These are phyloP conservation scores for Nymphicus hollandicus DNA, from an alignment of 2,113 vertebrate genomes.

Conservation along the genomic window DNA sequence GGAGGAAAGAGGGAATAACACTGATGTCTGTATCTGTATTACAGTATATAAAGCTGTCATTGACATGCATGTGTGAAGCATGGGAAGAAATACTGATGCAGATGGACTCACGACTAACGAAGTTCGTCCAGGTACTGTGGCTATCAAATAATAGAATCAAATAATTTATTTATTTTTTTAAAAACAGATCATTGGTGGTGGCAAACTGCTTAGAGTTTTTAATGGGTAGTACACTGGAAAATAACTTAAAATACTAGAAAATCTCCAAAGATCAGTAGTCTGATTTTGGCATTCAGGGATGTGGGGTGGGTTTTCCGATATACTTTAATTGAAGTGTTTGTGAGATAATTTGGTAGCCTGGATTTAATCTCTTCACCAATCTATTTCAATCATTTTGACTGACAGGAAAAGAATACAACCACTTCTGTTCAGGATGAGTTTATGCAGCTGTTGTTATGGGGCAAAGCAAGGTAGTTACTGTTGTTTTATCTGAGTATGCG, in stretches of 20 bases:
- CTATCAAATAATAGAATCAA: background rate
- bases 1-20: background rate
- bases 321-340: background rate
- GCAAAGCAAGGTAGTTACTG: conserved; percentile 88
- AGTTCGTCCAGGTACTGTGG: conserved; percentile 90
- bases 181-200: background rate
- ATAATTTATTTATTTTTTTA: background rate
- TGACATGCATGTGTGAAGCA: conserved; percentile 96
- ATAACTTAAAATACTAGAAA: background rate
- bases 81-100: conserved; percentile 99
- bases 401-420: conserved; percentile 93
- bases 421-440: conserved; percentile 98
- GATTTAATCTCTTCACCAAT: conserved; percentile 2
- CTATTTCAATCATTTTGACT: conserved; percentile 11
- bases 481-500: conserved; percentile 21
- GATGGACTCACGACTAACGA: conserved; percentile 96
- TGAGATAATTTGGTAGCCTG: background rate
- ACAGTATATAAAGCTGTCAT: conserved; percentile 91
- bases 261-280: background rate
- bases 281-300: background rate
- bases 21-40: background rate
- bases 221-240: background rate
- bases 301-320: background rate
- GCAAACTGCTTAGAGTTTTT: background rate
- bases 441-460: conserved; percentile 94